A percentile compares a stretch with the other conserved stretches of the same genome.
phyloP scores from a whole-genome alignment of 2,797 vertebrate species.

The Pagetopsis macropterus region DNA sequence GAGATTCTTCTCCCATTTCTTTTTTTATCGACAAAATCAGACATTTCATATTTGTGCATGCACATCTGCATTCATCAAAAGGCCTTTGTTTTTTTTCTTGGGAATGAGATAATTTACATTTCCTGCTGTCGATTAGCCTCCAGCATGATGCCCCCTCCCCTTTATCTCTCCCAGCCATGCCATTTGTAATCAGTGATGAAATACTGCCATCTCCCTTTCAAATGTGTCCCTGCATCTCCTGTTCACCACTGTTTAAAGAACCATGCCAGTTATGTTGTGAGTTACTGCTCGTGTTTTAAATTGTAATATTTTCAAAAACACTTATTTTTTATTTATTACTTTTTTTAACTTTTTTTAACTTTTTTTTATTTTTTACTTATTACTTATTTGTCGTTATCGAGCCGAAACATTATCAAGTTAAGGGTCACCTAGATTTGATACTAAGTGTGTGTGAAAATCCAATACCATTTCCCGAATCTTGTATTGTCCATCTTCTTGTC shows the following conservation, averaged over 20 bases:
- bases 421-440: not conserved
- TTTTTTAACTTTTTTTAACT: too few relatives aligned
- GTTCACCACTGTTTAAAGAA: conserved; percentile 7
- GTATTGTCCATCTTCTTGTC: conserved; percentile 1
- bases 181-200: conserved; percentile 50
- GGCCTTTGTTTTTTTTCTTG: conserved; percentile 23
- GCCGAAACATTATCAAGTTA: not conserved
- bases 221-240: conserved; percentile 54
- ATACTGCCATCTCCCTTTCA: conserved; percentile 75
- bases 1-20: conserved; percentile 32
- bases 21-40: conserved; percentile 15
- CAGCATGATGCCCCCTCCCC: conserved; percentile 34
- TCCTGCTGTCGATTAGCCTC: conserved; percentile 50
- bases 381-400: not conserved
- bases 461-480: not conserved
- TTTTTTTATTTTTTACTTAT: too few relatives aligned
- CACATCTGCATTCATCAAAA: conserved; percentile 12
- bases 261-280: not conserved
- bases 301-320: not conserved
- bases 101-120: conserved; percentile 57
- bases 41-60: conserved; percentile 20
- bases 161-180: conserved; percentile 40
- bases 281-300: conserved; percentile 2
- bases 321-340: not conserved
- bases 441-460: not conserved